Conservation (phyloP, 2,113 vertebrate genomes). For the Centropristis striata region DNA sequence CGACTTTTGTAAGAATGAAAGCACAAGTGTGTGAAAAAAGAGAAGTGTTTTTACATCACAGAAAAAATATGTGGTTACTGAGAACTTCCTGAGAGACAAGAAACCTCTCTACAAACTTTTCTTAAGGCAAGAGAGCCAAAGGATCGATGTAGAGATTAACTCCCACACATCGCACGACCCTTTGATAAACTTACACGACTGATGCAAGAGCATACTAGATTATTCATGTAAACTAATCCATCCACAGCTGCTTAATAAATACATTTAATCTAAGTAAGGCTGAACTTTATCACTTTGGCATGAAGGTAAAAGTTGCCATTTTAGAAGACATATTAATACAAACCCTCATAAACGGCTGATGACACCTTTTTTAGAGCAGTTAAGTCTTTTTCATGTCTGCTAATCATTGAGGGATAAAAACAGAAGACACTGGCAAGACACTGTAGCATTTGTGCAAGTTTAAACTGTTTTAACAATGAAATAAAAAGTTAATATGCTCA, state of each 20-base stretch:
- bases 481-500: neutral
- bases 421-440: no score
- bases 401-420: neutral
- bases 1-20: neutral
- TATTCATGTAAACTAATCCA: no score
- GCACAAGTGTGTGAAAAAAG: constrained; percentile 6
- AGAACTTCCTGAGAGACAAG: constrained; percentile 7
- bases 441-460: neutral
- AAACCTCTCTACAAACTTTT: neutral
- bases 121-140: neutral
- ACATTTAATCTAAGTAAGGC: neutral
- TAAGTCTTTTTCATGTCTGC: no score
- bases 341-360: neutral
- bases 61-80: constrained; percentile 3
- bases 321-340: neutral
- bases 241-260: neutral
- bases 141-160: neutral
- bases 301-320: neutral
- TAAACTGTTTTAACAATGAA: neutral
- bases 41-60: constrained; percentile 36
- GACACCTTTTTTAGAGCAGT: neutral
- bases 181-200: neutral
- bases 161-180: neutral
- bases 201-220: neutral
- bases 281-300: neutral